Evolutionary conservation across 2,113 vertebrate species (phyloP).

Genomic region (Capra hircus): DNA sequence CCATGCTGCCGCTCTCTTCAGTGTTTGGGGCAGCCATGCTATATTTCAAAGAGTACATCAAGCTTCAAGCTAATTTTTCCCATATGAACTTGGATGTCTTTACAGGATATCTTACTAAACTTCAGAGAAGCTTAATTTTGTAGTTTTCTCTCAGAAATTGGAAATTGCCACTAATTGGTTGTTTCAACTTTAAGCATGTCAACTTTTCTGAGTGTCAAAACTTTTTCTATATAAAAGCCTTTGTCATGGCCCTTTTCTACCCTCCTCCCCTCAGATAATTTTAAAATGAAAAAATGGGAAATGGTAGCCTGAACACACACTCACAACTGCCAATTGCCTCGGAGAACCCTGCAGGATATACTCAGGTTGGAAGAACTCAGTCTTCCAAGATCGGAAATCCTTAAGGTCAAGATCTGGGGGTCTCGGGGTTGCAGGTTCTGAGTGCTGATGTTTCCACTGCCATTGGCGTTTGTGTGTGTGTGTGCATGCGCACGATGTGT

Average conservation of each 20-base stretch:
- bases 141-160: slow-evolving; percentile 63
- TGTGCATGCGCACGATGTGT: rapidly evolving
- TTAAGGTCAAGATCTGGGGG: background rate
- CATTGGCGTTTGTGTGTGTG: rapidly evolving
- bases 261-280: background rate
- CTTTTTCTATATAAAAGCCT: background rate
- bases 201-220: background rate
- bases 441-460: rapidly evolving
- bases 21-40: background rate
- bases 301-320: background rate
- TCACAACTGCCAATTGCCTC: background rate
- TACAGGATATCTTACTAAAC: slow-evolving; percentile 50
- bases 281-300: slow-evolving; percentile 1
- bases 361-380: background rate
- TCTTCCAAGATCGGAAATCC: background rate
- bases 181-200: slow-evolving; percentile 54
- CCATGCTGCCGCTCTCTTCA: rapidly evolving
- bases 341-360: background rate
- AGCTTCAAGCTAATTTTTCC: slow-evolving; percentile 55
- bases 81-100: slow-evolving; percentile 61
- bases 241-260: background rate
- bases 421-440: too few relatives aligned
- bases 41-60: slow-evolving; percentile 48
- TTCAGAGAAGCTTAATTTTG: slow-evolving; percentile 66
- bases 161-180: slow-evolving; percentile 57